Evolutionary conservation across 2,888 invertebrate genomes (phyloP).

Genomic region (Microplitis manilae): DNA sequence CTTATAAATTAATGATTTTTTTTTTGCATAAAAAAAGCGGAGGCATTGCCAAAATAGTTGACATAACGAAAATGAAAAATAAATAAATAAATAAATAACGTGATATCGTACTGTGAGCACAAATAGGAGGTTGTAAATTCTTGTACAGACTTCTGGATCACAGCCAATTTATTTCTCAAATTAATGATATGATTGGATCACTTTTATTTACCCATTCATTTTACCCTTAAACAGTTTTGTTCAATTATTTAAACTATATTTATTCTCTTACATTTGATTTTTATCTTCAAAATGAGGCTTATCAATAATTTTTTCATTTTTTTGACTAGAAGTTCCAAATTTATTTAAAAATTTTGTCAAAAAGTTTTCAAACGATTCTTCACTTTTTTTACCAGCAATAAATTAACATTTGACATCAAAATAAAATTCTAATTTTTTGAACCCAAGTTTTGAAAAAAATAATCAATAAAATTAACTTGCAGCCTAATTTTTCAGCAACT

Average conservation of each 20-base stretch:
- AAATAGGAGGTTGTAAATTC: constrained; percentile 22
- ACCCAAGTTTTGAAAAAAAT: no score
- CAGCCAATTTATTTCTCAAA: constrained; percentile 25
- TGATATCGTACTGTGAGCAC: background rate
- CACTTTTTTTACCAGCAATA: no score
- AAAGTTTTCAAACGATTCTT: no score
- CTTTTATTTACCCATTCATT: constrained; percentile 29
- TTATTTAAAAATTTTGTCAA: no score
- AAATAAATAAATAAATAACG: background rate
- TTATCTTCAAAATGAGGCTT: background rate
- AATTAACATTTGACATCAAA: no score
- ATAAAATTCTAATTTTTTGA: no score
- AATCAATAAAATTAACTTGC: no score
- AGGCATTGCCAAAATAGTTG: background rate
- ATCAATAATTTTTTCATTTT: no score
- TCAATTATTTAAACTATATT: background rate
- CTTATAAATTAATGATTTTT: background rate
- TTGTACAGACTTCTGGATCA: constrained; percentile 23
- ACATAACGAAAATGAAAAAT: background rate
- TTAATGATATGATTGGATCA: constrained; percentile 34
- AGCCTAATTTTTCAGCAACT: no score
- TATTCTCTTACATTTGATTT: background rate
- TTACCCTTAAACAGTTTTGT: constrained; percentile 9
- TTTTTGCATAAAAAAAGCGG: background rate
- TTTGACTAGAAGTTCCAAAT: no score